Evolutionary conservation across 2,113 vertebrate species (phyloP).

Genomic region (Malurus alboscapulatus): DNA sequence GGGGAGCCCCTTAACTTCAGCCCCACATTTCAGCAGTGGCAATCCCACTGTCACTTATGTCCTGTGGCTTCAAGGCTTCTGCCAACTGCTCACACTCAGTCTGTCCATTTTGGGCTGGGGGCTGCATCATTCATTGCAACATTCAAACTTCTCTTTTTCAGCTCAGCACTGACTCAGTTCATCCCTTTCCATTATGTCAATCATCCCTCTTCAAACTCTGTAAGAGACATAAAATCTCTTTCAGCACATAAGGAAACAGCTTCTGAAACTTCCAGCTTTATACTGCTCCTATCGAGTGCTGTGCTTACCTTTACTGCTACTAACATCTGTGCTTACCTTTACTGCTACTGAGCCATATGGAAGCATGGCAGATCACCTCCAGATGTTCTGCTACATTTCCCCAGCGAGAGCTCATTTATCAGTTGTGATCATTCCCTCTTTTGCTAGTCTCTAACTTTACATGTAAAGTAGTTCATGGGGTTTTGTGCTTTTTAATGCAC

Average conservation of each 20-base stretch:
- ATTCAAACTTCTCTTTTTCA: not conserved
- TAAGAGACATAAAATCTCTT: not conserved
- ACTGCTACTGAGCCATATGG: not conserved
- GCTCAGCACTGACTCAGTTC: not conserved
- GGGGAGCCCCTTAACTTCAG: not conserved
- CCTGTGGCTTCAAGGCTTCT: not conserved
- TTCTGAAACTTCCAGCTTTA: not conserved
- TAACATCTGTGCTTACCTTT: not conserved
- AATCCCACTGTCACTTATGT: not conserved
- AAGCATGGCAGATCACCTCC: not conserved
- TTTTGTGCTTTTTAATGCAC: not conserved
- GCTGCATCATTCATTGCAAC: not conserved
- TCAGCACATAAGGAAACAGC: not conserved
- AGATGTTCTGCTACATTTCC: not conserved
- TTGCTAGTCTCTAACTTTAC: not conserved
- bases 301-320: not conserved
- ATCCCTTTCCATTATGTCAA: not conserved
- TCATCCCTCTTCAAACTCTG: not conserved
- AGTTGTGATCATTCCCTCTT: not conserved
- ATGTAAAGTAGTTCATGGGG: not conserved
- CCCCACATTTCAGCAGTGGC: not conserved
- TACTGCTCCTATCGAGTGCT: not conserved
- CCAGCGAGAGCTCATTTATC: not conserved
- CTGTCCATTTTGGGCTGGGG: rapidly evolving
- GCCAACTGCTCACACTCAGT: not conserved